These are phyloP conservation scores for Cotesia glomerata DNA, from an alignment of 1,140 invertebrate genomes.

Conservation along the genomic window DNA sequence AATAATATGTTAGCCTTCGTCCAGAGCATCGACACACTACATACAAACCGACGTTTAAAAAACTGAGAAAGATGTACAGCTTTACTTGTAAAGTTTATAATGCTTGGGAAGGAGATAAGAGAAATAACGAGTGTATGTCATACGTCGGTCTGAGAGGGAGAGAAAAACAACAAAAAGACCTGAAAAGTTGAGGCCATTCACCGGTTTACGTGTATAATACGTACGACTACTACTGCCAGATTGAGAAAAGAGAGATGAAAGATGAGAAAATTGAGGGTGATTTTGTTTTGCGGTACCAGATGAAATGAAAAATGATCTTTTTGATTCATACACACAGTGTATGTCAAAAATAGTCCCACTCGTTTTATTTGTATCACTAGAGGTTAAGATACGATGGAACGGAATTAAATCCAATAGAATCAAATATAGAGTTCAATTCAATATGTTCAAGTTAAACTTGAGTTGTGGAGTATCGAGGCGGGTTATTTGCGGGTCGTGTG, in stretches of 20 bases:
- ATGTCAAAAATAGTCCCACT: conserved; percentile 24
- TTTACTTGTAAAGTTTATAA: too few relatives aligned
- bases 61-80: background rate
- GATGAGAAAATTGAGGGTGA: conserved; percentile 1
- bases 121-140: background rate
- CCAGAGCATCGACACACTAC: conserved; percentile 10
- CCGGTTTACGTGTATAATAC: background rate
- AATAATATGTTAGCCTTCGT: conserved; percentile 8
- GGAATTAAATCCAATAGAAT: too few relatives aligned
- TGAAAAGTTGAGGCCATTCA: conserved; percentile 25
- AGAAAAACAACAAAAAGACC: conserved; percentile 1
- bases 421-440: too few relatives aligned
- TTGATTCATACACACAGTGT: conserved; percentile 10
- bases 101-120: background rate
- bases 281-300: conserved; percentile 19
- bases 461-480: too few relatives aligned
- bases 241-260: background rate
- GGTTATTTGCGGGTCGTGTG: too few relatives aligned
- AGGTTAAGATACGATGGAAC: background rate
- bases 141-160: background rate
- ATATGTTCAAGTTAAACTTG: too few relatives aligned
- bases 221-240: too few relatives aligned
- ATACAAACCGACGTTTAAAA: background rate
- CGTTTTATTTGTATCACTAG: background rate
- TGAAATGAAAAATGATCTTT: conserved; percentile 32